Conservation (phyloP, 2,113 vertebrate genomes). For the Coracopsis vasa region DNA sequence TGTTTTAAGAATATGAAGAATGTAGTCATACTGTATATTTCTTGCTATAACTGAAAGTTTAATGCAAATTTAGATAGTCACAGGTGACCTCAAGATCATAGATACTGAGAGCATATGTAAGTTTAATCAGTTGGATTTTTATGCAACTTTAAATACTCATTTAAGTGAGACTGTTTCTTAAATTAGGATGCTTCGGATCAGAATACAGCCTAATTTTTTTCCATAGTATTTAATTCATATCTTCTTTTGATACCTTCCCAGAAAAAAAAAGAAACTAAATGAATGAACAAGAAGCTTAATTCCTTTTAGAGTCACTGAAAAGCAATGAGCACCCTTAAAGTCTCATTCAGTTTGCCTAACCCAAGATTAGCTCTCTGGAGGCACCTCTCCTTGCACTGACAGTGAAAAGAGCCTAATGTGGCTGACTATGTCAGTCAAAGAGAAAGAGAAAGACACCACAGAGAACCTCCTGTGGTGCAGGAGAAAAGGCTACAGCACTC, state of each 20-base stretch:
- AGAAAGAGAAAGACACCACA: conserved; percentile 17
- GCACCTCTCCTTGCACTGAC: neutral
- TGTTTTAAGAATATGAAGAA: neutral
- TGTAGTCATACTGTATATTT: neutral
- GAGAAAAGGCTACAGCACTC: conserved; percentile 20
- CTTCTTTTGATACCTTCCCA: neutral
- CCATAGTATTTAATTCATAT: neutral
- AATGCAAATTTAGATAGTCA: neutral
- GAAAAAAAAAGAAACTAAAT: conserved; percentile 12
- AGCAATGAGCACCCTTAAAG: neutral
- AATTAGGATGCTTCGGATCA: neutral
- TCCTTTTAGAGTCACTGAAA: conserved; percentile 5
- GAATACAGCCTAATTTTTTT: neutral
- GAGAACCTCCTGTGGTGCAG: conserved; percentile 20
- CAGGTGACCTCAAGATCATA: neutral
- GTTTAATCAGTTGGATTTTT: neutral
- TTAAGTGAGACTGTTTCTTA: neutral
- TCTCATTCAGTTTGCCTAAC: neutral
- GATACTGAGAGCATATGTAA: fast-evolving
- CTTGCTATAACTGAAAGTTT: neutral
- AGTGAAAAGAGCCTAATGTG: conserved; percentile 9
- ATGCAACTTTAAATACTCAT: neutral
- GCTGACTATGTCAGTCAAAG: conserved; percentile 8
- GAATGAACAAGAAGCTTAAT: conserved; percentile 33
- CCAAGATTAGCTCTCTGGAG: neutral